Conservation (phyloP, 2,888 invertebrate species). For the Ormyrus rosae region DNA sequence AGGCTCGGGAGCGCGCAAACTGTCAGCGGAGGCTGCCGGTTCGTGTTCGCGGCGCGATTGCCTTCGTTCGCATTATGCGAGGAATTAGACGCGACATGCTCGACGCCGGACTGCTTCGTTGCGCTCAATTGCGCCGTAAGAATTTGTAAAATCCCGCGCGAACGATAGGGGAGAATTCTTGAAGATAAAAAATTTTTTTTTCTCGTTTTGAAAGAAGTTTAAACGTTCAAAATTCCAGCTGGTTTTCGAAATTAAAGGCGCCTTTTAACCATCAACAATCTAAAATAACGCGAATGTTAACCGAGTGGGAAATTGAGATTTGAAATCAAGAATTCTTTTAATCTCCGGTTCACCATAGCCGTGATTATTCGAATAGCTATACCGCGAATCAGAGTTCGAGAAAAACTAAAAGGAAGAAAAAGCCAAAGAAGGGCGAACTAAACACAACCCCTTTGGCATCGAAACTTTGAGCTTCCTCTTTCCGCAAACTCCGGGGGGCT, state of each 20-base stretch:
- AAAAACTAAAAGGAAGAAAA: neutral
- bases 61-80: conserved; percentile 44
- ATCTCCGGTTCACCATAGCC: too few relatives aligned
- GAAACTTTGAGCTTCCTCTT: conserved; percentile 6
- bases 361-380: too few relatives aligned
- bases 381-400: too few relatives aligned
- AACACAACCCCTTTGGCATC: neutral
- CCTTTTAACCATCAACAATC: too few relatives aligned
- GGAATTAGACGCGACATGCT: conserved; percentile 37
- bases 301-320: neutral
- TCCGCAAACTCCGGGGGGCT: conserved; percentile 2
- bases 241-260: too few relatives aligned
- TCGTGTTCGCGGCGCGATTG: conserved; percentile 36
- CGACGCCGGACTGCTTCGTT: neutral
- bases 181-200: too few relatives aligned
- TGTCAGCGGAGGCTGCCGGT: conserved; percentile 1
- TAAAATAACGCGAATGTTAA: too few relatives aligned
- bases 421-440: neutral
- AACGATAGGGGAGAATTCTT: neutral
- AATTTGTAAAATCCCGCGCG: conserved; percentile 13
- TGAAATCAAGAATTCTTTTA: neutral
- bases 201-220: too few relatives aligned
- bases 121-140: conserved; percentile 24
- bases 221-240: too few relatives aligned
- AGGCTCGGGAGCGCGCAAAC: neutral